Percentiles rank a stretch among this genome's conserved stretches.
Evolutionary conservation across 2,113 vertebrate species (phyloP).

Genomic region (Hucho hucho): DNA sequence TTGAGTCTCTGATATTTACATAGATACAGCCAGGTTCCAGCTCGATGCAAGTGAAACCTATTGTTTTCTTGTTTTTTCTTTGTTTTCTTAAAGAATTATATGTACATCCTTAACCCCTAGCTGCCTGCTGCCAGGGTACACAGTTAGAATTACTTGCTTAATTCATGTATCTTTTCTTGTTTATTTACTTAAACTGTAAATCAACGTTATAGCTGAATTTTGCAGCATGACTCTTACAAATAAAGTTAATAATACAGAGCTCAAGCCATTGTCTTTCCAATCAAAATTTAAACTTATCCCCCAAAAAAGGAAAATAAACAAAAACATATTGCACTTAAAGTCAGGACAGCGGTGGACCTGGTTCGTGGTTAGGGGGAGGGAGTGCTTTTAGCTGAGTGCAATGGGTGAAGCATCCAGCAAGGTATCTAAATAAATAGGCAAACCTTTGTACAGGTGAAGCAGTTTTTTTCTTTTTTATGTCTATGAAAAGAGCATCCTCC

Average conservation of each 20-base stretch:
- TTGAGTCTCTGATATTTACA: conserved; percentile 74
- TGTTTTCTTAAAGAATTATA: conserved; percentile 79
- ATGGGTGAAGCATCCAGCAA: conserved; percentile 76
- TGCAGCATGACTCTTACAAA: conserved; percentile 60
- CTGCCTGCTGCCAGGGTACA: conserved; percentile 80
- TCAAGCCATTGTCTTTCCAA: conserved; percentile 66
- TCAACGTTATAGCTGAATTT: conserved; percentile 72
- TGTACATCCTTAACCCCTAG: conserved; percentile 78
- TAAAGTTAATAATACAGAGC: conserved; percentile 74
- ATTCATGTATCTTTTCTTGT: conserved; percentile 39
- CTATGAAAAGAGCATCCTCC: conserved; percentile 43
- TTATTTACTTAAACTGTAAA: conserved; percentile 66
- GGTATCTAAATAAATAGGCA: conserved; percentile 92
- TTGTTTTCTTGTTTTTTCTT: conserved; percentile 53
- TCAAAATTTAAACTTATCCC: conserved; percentile 60
- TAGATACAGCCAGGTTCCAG: conserved; percentile 70
- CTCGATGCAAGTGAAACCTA: conserved; percentile 60
- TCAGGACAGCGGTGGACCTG: conserved; percentile 72
- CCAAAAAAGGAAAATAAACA: conserved; percentile 57
- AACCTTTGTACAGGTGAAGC: conserved; percentile 67
- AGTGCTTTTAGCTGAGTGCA: conserved; percentile 73
- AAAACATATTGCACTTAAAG: conserved; percentile 93
- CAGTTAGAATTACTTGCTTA: conserved; percentile 64
- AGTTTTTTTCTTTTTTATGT: conserved; percentile 27
- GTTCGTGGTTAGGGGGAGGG: conserved; percentile 62